Evolutionary conservation across 2,797 vertebrate genomes (phyloP).

Genomic region (Chaenodraco wilsoni): DNA sequence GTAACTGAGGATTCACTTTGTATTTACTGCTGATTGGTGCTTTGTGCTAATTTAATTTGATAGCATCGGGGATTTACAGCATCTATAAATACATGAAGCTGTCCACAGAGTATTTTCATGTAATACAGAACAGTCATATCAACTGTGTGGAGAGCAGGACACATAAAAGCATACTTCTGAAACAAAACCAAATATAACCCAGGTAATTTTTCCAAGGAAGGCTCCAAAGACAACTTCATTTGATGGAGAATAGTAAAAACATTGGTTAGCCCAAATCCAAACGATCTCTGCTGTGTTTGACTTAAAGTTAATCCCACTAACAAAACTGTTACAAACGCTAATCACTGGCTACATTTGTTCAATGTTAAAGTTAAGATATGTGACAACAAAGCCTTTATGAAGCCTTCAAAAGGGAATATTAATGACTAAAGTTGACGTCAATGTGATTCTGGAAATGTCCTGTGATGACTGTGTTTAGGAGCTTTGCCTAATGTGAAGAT

Average conservation of each 20-base stretch:
- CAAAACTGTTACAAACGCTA: neutral
- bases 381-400: neutral
- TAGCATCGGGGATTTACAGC: slow-evolving; percentile 18
- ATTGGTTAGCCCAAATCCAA: neutral
- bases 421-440: slow-evolving; percentile 8
- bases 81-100: slow-evolving; percentile 31
- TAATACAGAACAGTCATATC: slow-evolving; percentile 19
- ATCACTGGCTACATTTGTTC: neutral
- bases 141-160: slow-evolving; percentile 16
- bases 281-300: neutral
- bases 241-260: neutral
- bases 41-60: neutral
- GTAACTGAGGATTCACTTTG: slow-evolving; percentile 20
- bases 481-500: slow-evolving; percentile 11
- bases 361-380: neutral
- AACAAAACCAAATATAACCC: neutral
- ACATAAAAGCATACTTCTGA: slow-evolving; percentile 2
- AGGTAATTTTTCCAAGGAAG: neutral
- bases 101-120: slow-evolving; percentile 23
- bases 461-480: slow-evolving; percentile 24
- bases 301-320: neutral
- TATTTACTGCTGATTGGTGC: neutral
- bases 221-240: slow-evolving; percentile 10
- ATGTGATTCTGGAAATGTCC: slow-evolving; percentile 5
- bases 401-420: neutral